A percentile compares a stretch with the other conserved stretches of the same genome.
Evolutionary conservation across 1,140 invertebrate genomes (phyloP).

Genomic region (Acarapis woodi): DNA sequence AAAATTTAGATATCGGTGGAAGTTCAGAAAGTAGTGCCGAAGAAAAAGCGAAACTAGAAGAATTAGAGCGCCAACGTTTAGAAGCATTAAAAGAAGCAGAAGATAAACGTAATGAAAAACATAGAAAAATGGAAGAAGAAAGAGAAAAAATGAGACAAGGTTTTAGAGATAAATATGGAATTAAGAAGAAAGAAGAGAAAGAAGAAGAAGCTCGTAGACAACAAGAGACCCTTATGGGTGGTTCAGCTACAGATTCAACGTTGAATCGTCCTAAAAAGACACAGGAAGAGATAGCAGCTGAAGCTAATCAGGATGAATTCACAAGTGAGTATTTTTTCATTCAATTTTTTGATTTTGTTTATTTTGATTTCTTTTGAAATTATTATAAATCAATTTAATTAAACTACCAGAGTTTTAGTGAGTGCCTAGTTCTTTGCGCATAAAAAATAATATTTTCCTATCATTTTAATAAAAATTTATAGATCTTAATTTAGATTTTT

Average conservation of each 20-base stretch:
- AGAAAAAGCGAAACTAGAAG: slow-evolving; percentile 15
- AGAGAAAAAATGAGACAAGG: slow-evolving; percentile 23
- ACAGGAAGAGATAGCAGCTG: slow-evolving; percentile 73
- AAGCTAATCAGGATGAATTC: slow-evolving; percentile 83
- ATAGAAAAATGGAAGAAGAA: slow-evolving; percentile 25
- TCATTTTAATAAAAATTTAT: not conserved
- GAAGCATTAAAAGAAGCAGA: slow-evolving; percentile 23
- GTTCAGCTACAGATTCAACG: slow-evolving; percentile 31
- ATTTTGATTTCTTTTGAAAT: not conserved
- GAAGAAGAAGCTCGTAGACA: slow-evolving; percentile 20
- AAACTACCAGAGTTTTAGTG: not conserved
- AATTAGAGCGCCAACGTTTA: slow-evolving; percentile 20
- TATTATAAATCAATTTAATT: not conserved
- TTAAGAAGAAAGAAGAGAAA: slow-evolving; percentile 85
- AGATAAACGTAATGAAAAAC: slow-evolving; percentile 23
- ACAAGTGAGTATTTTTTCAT: slow-evolving; percentile 41
- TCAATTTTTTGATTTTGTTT: not conserved
- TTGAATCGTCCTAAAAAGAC: slow-evolving; percentile 76
- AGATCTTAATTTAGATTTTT: not conserved
- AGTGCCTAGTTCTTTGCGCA: not conserved
- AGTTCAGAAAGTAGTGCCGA: slow-evolving; percentile 13
- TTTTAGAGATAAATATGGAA: slow-evolving; percentile 52
- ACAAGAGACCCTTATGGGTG: slow-evolving; percentile 18
- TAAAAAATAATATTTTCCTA: not conserved
- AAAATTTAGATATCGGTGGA: slow-evolving; percentile 6